Percentiles rank a stretch among this genome's conserved stretches.
These are phyloP conservation scores for Diloba caeruleocephala DNA, from an alignment of 2,888 invertebrate species.

Conservation along the genomic window DNA sequence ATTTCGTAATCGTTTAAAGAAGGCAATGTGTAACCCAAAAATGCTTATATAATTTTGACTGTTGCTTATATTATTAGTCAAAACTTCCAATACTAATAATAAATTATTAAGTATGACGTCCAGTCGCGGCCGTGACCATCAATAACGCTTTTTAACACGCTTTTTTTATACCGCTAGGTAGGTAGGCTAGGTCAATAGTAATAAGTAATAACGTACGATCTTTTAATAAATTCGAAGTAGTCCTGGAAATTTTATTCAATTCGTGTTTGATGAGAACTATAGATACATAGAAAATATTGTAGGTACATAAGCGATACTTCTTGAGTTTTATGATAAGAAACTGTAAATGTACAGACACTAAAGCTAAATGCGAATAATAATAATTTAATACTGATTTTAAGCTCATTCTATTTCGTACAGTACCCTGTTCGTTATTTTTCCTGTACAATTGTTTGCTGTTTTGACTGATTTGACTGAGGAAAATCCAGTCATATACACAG, in stretches of 20 bases:
- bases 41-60: not conserved
- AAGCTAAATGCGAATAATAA: no score
- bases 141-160: slow-evolving; percentile 11
- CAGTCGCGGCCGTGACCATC: slow-evolving; percentile 14
- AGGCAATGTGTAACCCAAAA: not conserved
- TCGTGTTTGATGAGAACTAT: slow-evolving; percentile 7
- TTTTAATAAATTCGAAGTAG: slow-evolving; percentile 29
- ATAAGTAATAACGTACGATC: slow-evolving; percentile 33
- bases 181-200: slow-evolving; percentile 29
- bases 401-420: not conserved
- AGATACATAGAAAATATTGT: not conserved
- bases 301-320: no score
- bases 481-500: slow-evolving; percentile 9
- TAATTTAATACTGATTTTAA: not conserved
- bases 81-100: no score
- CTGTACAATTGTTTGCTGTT: not conserved
- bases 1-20: slow-evolving; percentile 18
- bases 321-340: no score
- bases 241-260: slow-evolving; percentile 27
- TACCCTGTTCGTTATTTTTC: no score
- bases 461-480: slow-evolving; percentile 2
- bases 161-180: slow-evolving; percentile 26
- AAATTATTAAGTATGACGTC: not conserved
- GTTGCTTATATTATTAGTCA: no score
- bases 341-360: no score